These are phyloP conservation scores for Agrypnia vestita DNA, from an alignment of 1,140 invertebrate species.

Conservation along the genomic window DNA sequence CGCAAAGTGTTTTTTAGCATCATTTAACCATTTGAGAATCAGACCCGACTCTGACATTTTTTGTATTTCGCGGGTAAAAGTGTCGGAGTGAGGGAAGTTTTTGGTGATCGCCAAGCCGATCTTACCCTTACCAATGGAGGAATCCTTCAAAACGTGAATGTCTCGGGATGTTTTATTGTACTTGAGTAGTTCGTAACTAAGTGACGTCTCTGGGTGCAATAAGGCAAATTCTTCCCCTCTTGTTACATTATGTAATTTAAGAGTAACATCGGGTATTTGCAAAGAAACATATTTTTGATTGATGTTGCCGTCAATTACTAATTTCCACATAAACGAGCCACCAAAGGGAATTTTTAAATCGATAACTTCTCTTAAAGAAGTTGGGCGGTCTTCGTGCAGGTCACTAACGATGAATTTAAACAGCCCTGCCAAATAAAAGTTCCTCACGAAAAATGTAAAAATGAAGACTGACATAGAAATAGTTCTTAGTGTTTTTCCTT, in stretches of 20 bases:
- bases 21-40: constrained; percentile 16
- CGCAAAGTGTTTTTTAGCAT: not conserved
- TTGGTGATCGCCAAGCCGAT: not conserved
- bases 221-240: constrained; percentile 14
- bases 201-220: not conserved
- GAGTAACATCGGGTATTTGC: not conserved
- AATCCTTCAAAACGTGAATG: not conserved
- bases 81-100: constrained; percentile 13
- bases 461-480: not conserved
- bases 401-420: constrained; percentile 22
- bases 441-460: not conserved
- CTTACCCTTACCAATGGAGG: not conserved
- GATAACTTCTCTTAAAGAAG: not conserved
- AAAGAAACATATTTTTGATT: not conserved
- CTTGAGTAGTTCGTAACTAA: not conserved
- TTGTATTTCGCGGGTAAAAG: not conserved
- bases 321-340: not conserved
- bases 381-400: not conserved
- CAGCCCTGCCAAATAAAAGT: not conserved
- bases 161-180: not conserved
- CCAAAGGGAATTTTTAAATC: constrained; percentile 4
- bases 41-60: not conserved
- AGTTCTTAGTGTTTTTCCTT: not conserved
- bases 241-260: not conserved
- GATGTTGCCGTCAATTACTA: not conserved